Evolutionary conservation across 1,140 invertebrate species (phyloP).

Genomic region (Babylonia areolata): DNA sequence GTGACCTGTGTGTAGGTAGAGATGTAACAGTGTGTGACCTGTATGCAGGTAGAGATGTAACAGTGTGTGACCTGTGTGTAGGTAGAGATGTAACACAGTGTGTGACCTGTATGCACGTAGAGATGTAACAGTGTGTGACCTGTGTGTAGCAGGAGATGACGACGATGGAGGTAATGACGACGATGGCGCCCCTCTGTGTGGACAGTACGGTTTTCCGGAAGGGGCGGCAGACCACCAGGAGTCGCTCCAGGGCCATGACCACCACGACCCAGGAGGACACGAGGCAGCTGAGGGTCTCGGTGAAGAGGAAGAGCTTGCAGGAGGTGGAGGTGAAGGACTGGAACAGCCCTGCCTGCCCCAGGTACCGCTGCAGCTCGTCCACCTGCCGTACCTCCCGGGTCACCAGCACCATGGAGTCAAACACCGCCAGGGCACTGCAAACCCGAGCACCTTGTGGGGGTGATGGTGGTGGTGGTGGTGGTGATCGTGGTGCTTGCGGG

Average conservation of each 20-base stretch:
- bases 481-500: no score
- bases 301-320: slow-evolving; percentile 61
- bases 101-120: no score
- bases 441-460: not conserved
- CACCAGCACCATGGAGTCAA: slow-evolving; percentile 61
- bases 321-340: slow-evolving; percentile 37
- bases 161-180: slow-evolving; percentile 54
- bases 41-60: no score
- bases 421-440: slow-evolving; percentile 55
- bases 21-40: no score
- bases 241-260: slow-evolving; percentile 61
- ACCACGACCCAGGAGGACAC: slow-evolving; percentile 69
- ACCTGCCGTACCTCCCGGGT: slow-evolving; percentile 36
- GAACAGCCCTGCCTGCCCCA: slow-evolving; percentile 36
- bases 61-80: no score
- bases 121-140: no score
- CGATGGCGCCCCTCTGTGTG: slow-evolving; percentile 51
- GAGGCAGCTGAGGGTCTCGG: slow-evolving; percentile 55
- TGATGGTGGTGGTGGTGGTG: no score
- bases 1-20: no score
- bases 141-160: slow-evolving; percentile 61
- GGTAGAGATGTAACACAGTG: no score
- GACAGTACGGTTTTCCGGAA: slow-evolving; percentile 56
- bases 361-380: slow-evolving; percentile 44
- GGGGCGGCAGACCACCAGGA: slow-evolving; percentile 63